These are phyloP conservation scores for Amphiura filiformis DNA, from an alignment of 35 echinoderm and acorn worm genomes.

Conservation along the genomic window DNA sequence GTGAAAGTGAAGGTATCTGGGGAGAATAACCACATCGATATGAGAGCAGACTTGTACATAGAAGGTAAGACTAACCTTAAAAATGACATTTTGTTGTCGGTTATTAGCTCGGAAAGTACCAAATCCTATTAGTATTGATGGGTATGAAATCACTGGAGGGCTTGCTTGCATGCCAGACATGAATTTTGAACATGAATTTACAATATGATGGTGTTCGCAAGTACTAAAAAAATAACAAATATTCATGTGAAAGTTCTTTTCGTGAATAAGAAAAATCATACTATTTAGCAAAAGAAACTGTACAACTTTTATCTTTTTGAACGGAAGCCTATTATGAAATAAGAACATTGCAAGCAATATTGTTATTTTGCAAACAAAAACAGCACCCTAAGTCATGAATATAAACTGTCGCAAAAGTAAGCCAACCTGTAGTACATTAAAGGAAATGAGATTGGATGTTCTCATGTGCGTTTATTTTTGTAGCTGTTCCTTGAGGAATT, in stretches of 20 bases:
- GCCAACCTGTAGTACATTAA: background rate
- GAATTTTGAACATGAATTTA: background rate
- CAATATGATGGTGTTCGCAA: background rate
- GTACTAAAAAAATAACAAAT: background rate
- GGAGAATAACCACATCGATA: constrained; percentile 74
- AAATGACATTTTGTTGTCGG: background rate
- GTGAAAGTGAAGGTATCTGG: constrained; percentile 73
- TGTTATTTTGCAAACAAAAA: no score
- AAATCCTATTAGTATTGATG: background rate
- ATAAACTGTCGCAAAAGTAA: no score
- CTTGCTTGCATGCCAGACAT: background rate
- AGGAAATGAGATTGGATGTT: background rate
- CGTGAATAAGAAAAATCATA: no score
- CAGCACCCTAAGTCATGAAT: no score
- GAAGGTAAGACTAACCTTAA: constrained; percentile 49
- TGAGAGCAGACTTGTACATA: constrained; percentile 79
- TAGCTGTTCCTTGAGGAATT: background rate
- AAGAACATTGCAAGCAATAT: no score
- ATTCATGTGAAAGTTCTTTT: no score
- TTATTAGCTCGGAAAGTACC: background rate
- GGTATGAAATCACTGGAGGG: background rate
- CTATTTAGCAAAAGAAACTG: no score
- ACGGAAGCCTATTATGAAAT: no score
- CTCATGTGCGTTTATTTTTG: background rate
- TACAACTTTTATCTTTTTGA: no score